Evolutionary conservation across 2,113 vertebrate species (phyloP), one percentile per base, ranked within the genome.

Genomic region (Struthidea cinerea): DNA sequence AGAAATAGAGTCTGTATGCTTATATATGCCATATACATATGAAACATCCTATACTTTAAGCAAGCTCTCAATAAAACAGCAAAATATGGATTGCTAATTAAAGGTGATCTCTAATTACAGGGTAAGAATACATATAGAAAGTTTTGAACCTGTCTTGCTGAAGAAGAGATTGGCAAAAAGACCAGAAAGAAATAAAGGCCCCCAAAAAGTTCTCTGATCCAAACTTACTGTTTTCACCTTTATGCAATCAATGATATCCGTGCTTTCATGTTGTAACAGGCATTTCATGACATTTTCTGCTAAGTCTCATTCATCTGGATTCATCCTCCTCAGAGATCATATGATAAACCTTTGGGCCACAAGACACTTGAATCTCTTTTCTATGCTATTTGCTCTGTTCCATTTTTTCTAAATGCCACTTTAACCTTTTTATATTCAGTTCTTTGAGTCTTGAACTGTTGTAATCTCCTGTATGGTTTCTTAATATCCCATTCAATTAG

Each of bases 401-500:
- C 87, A 37, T 89, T 94, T 95, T 90, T 95, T 89, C 87, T 77
- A 90, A 94, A 94, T 94, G 64, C 84, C 81, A 83, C 47, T 89
- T 78, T 95, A 94, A 92, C 93, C 85, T 93, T 94, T 69, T 84
- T 69, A 42, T 78, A 84, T 90, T 92, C 73, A 93, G 33, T 94
- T 88, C 82, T 88, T 90, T 89, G 56, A 79, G 63, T 85, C 63
- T 87, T 87, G 69, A 95, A 70, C 86, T 73, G 55, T 87, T 87
- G 44, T 86, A 94, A 82, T 96, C 83, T 95, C 59, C 84, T 89
- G 60, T 79, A 37, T 12, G 3, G 86, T 93, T 94, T 55, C 55
- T 93, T 92, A 93, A 93, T 94, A 92, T 81, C 87, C 61, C 52
- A 46, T 94, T 94, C 90, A 96, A 68, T 93, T 95, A 89, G 76